phyloP scores from a whole-genome alignment of 2,888 invertebrate species.

The Beris chalybata region DNA sequence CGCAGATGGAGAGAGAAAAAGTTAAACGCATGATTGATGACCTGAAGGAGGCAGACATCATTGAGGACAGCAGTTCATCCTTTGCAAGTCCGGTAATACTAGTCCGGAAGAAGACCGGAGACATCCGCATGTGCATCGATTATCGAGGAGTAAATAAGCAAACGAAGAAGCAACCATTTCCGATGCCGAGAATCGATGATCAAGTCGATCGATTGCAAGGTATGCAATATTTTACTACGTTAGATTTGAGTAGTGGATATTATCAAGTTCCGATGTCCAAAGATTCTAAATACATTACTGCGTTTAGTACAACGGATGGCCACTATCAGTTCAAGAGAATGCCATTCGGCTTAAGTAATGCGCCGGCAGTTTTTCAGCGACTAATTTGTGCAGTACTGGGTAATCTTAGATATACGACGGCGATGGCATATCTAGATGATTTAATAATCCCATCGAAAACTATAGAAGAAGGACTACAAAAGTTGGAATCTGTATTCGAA shows the following conservation, averaged over 20 bases:
- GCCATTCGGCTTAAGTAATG: slow-evolving; percentile 37
- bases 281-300: no score
- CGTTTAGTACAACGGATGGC: no score
- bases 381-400: slow-evolving; percentile 34
- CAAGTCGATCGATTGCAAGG: no score
- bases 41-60: slow-evolving; percentile 3
- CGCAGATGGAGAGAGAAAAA: background rate
- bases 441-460: slow-evolving; percentile 34
- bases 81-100: background rate
- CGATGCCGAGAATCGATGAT: no score
- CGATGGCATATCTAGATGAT: slow-evolving; percentile 40
- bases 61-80: no score
- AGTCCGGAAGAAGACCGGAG: slow-evolving; percentile 11
- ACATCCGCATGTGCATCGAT: slow-evolving; percentile 1
- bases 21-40: slow-evolving; percentile 4
- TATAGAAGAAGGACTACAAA: slow-evolving; percentile 35
- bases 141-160: slow-evolving; percentile 5
- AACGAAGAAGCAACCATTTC: slow-evolving; percentile 3
- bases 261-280: no score
- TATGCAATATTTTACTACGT: no score
- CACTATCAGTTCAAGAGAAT: slow-evolving; percentile 44
- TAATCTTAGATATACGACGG: slow-evolving; percentile 23
- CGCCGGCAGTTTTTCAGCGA: slow-evolving; percentile 2
- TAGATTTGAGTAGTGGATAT: no score
- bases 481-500: background rate